Percentiles rank a stretch among this genome's conserved stretches.
Conservation (phyloP, 1,140 invertebrate species). For the Pseudomyrmex cubaensis region DNA sequence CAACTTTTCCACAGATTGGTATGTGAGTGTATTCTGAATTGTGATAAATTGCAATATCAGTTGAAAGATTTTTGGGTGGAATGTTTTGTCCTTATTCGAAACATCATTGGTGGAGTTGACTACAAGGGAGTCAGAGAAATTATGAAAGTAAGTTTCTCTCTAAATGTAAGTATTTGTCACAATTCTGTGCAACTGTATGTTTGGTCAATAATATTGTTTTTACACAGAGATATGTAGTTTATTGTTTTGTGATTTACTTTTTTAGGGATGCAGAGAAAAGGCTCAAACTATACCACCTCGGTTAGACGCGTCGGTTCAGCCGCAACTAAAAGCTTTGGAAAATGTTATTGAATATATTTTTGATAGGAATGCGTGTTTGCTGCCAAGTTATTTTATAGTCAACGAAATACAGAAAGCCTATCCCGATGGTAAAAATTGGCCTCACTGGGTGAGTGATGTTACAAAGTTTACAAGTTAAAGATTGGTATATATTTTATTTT, state of each 20-base stretch:
- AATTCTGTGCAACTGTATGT: background rate
- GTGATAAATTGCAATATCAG: constrained; percentile 91
- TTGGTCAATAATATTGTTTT: no score
- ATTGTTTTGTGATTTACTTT: constrained; percentile 56
- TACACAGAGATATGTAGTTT: constrained; percentile 9
- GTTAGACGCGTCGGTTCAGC: constrained; percentile 91
- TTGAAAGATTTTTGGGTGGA: constrained; percentile 95
- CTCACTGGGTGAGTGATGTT: constrained; percentile 93
- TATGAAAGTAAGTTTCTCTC: constrained; percentile 90
- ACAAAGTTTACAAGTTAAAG: background rate
- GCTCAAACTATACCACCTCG: constrained; percentile 91
- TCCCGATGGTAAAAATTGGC: constrained; percentile 92
- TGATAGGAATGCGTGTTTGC: constrained; percentile 95
- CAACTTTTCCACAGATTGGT: constrained; percentile 88
- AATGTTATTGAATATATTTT: constrained; percentile 95
- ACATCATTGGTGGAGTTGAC: constrained; percentile 95
- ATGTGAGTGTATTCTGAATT: constrained; percentile 93
- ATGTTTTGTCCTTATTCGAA: constrained; percentile 93
- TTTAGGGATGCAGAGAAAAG: constrained; percentile 93
- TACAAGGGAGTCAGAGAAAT: constrained; percentile 97
- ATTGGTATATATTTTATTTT: background rate
- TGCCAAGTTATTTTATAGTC: constrained; percentile 97
- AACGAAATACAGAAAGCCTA: constrained; percentile 97
- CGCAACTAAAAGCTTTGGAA: constrained; percentile 92
- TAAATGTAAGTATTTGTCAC: background rate